Conservation (phyloP, 1,140 invertebrate species). For the Laupala kohalensis region DNA sequence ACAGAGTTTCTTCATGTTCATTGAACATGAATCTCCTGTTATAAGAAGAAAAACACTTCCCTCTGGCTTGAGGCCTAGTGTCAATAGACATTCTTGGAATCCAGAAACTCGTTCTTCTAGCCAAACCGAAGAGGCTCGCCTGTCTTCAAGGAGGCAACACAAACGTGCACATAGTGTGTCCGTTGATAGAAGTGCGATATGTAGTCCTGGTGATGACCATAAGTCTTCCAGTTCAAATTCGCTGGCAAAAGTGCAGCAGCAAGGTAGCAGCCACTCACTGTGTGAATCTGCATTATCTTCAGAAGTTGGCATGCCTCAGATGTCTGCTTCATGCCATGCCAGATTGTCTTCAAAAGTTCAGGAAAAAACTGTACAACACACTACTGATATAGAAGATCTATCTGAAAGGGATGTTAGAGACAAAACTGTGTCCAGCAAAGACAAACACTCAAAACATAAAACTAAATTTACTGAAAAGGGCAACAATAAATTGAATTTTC, state of each 20-base stretch:
- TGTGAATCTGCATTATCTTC: background rate
- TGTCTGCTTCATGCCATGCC: background rate
- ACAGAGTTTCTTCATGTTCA: slow-evolving; percentile 39
- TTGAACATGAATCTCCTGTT: slow-evolving; percentile 42
- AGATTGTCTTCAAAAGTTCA: background rate
- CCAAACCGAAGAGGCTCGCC: background rate
- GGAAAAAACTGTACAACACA: background rate
- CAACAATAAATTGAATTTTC: background rate
- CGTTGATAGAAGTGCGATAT: slow-evolving; percentile 1
- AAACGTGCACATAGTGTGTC: slow-evolving; percentile 41
- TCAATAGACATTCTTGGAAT: slow-evolving; percentile 46
- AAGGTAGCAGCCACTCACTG: slow-evolving; percentile 10
- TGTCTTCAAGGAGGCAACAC: slow-evolving; percentile 28
- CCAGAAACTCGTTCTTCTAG: slow-evolving; percentile 16
- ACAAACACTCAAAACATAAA: background rate
- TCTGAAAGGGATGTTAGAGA: slow-evolving; percentile 1
- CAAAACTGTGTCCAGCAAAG: background rate
- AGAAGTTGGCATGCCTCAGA: background rate
- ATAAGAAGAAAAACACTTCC: slow-evolving; percentile 36
- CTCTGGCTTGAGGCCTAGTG: slow-evolving; percentile 31
- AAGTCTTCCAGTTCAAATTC: slow-evolving; percentile 3
- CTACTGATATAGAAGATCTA: background rate
- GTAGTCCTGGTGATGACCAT: background rate
- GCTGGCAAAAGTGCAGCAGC: slow-evolving; percentile 1
- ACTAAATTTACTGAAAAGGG: background rate